Evolutionary conservation across 1,140 invertebrate genomes (phyloP).

Genomic region (Psix sp.): DNA sequence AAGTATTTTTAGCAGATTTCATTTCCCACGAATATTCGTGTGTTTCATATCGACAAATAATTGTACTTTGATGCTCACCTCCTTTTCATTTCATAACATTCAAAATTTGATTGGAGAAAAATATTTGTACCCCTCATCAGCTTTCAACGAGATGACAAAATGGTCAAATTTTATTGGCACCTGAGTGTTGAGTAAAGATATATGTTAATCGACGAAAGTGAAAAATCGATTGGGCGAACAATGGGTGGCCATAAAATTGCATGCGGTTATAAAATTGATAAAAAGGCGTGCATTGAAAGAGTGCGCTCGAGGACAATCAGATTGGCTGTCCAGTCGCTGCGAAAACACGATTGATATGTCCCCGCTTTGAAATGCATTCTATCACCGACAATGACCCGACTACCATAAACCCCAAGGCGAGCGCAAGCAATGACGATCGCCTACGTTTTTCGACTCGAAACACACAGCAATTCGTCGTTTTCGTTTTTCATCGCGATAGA

Average conservation of each 20-base stretch:
- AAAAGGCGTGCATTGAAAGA: constrained; percentile 48
- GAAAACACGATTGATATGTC: constrained; percentile 53
- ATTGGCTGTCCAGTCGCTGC: constrained; percentile 46
- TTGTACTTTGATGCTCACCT: no score
- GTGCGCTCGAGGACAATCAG: constrained; percentile 37
- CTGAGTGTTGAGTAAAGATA: no score
- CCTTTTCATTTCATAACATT: no score
- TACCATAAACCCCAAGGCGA: constrained; percentile 62
- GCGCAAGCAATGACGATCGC: constrained; percentile 53
- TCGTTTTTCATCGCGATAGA: no score
- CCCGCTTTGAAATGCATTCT: constrained; percentile 56
- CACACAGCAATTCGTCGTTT: no score
- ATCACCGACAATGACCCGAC: constrained; percentile 62
- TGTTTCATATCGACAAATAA: no score
- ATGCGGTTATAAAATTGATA: constrained; percentile 51
- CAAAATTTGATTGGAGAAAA: no score
- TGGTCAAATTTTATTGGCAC: no score
- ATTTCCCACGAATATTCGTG: no score
- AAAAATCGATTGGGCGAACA: background rate
- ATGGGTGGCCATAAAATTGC: constrained; percentile 19
- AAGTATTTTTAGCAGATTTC: no score
- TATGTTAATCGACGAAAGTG: background rate
- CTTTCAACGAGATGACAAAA: no score
- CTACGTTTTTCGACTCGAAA: constrained; percentile 43
- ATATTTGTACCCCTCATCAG: no score